A percentile compares a stretch with the other conserved stretches of the same genome.
Evolutionary conservation across 1,140 invertebrate species (phyloP).

Genomic region (Sogatella furcifera): DNA sequence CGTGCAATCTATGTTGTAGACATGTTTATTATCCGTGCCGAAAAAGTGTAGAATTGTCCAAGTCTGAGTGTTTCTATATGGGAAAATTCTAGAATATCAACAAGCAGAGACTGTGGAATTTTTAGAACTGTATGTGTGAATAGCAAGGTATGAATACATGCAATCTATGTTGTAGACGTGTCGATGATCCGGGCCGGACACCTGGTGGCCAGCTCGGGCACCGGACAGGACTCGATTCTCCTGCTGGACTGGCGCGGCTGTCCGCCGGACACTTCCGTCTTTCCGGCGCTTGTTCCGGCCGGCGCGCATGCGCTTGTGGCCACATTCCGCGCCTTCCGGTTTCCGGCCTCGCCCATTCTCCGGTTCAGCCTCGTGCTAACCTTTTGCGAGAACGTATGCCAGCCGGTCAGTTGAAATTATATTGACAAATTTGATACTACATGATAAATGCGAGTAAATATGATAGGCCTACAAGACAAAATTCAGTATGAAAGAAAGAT

Average conservation of each 20-base stretch:
- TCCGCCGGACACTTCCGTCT: slow-evolving; percentile 40
- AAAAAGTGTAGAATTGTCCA: no score
- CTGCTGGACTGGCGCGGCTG: slow-evolving; percentile 43
- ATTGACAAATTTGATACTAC: no score
- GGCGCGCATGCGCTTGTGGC: slow-evolving; percentile 36
- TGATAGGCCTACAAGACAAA: no score
- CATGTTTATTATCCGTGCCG: no score
- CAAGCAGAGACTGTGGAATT: no score
- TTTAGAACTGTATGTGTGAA: no score
- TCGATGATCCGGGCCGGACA: slow-evolving; percentile 43
- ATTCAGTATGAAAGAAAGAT: no score
- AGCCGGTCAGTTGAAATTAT: slow-evolving; percentile 34
- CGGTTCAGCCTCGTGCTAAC: slow-evolving; percentile 55
- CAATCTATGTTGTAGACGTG: slow-evolving; percentile 29
- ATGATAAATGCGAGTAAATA: no score
- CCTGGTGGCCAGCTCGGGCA: slow-evolving; percentile 40
- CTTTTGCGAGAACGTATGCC: slow-evolving; percentile 49
- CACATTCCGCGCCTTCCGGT: slow-evolving; percentile 52
- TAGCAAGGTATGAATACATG: no score
- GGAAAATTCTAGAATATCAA: no score
- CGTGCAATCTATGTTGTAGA: no score
- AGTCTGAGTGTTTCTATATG: no score
- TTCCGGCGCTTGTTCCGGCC: slow-evolving; percentile 36
- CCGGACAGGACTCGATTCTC: slow-evolving; percentile 36
- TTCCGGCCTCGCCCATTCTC: slow-evolving; percentile 53